These are phyloP conservation scores for Neopelma chrysocephalum DNA, from an alignment of 2,797 vertebrate species.

Conservation along the genomic window DNA sequence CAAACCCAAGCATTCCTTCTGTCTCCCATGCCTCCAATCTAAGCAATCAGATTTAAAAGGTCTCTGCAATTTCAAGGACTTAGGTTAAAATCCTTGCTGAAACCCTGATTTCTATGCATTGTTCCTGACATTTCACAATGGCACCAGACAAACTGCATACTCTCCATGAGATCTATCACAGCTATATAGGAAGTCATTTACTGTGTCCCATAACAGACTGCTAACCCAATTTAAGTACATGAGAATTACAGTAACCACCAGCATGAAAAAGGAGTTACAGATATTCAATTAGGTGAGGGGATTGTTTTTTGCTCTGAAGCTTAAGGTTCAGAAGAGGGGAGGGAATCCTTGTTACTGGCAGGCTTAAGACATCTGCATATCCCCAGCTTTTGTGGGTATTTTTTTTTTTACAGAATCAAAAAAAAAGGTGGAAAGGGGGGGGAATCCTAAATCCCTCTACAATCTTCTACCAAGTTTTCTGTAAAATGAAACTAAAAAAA, in stretches of 20 bases:
- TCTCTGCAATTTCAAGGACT: background rate
- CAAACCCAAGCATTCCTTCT: background rate
- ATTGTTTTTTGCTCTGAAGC: background rate
- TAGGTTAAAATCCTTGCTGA: background rate
- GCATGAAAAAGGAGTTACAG: background rate
- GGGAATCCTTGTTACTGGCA: background rate
- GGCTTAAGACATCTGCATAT: background rate
- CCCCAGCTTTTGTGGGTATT: background rate
- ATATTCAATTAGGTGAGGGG: background rate
- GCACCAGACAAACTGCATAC: background rate
- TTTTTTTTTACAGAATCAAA: background rate
- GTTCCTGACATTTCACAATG: background rate
- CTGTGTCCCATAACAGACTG: background rate
- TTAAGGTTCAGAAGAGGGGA: background rate
- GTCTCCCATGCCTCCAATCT: background rate
- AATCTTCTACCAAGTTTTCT: background rate
- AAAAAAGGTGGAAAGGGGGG: fast-evolving
- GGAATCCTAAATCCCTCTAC: background rate
- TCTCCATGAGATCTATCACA: background rate
- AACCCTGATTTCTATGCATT: background rate
- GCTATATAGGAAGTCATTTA: background rate
- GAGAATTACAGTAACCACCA: background rate
- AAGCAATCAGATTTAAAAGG: background rate
- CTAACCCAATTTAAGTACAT: background rate
- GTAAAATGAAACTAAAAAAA: background rate